Conservation (phyloP, 2,888 invertebrate species). For the Electrophaes corylata region DNA sequence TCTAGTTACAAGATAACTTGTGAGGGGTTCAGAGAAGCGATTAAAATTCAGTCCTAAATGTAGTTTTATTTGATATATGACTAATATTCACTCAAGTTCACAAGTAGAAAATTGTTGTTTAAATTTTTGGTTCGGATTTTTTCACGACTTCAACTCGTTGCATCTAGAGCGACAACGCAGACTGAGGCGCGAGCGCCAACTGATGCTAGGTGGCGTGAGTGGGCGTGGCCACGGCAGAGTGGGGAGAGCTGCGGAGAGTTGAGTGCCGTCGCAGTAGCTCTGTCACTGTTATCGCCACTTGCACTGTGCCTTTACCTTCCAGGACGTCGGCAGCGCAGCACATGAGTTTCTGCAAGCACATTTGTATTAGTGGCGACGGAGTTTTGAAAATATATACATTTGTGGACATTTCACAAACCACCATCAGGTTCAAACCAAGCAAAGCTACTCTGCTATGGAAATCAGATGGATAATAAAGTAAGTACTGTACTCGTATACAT, state of each 20-base stretch:
- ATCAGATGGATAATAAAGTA: too few relatives aligned
- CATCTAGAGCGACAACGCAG: conserved; percentile 61
- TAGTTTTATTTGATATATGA: too few relatives aligned
- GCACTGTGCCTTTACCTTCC: conserved; percentile 94
- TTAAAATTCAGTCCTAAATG: too few relatives aligned
- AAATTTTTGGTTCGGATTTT: neutral
- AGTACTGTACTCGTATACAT: too few relatives aligned
- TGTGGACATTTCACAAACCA: too few relatives aligned
- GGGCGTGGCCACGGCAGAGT: conserved; percentile 34
- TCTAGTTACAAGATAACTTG: too few relatives aligned
- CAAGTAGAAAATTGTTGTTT: neutral
- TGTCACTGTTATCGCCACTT: conserved; percentile 94
- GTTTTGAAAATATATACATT: too few relatives aligned
- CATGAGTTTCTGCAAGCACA: conserved; percentile 88
- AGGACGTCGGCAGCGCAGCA: conserved; percentile 97
- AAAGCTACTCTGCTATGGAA: too few relatives aligned
- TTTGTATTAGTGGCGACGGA: conserved; percentile 1
- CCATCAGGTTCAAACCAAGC: too few relatives aligned
- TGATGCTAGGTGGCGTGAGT: conserved; percentile 73
- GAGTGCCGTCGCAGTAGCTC: conserved; percentile 88
- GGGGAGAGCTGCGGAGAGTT: conserved; percentile 47
- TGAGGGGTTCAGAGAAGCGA: too few relatives aligned
- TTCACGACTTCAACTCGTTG: neutral
- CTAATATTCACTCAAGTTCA: too few relatives aligned
- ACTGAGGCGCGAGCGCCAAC: conserved; percentile 71